Evolutionary conservation across 1,140 invertebrate species (phyloP), one percentile per base, ranked within the genome.

Genomic region (Formica selysi): DNA sequence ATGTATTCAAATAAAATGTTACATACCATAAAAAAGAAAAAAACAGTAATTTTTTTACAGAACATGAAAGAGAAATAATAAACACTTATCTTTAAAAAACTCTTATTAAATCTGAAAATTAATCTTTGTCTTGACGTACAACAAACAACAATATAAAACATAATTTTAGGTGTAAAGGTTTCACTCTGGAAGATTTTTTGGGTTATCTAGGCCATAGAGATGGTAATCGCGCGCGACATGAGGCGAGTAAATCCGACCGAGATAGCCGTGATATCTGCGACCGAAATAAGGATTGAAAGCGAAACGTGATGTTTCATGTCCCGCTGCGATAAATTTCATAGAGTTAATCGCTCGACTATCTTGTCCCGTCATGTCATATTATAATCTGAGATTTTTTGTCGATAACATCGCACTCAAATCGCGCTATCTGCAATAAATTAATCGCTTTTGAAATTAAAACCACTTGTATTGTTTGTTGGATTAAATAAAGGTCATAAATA

Each of bases 171-270:
- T 22, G 29, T 44, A 36, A 78, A 70, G 48, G 57, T 89, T 89
- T 89, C 86, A 87, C 86, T 51, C 16, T 71, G 41, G 29, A 51
- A 78, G 13, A 70, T 85, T 51, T 62, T 85, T 89, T 85, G 70
- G 57, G 29, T 70, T 79, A 87, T 87, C 74, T 89, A 86, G 86
- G 86, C 74, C 80, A 87, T 59, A 48, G 57, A 62, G 76, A 85
- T 79, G 67, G 76, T 70, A 74, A 76, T 73, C 26, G 64, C 71
- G 19, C 22, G 70, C 71, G 41, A 68, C 62, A 76, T 71, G 64
- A 71, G 41, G 41, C 59, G 59, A 85, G 6, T 65, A 59, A 59
- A 84, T 65, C 65, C 10, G 59, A 67, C 22, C 71, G 86, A 87
- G 79, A 86, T 83, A 83, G 36, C 51, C 76, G 78, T 64, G 76